Percentiles rank a stretch among this genome's conserved stretches.
phyloP scores from a whole-genome alignment of 2,797 vertebrate species.

The Aeoliscus strigatus region DNA sequence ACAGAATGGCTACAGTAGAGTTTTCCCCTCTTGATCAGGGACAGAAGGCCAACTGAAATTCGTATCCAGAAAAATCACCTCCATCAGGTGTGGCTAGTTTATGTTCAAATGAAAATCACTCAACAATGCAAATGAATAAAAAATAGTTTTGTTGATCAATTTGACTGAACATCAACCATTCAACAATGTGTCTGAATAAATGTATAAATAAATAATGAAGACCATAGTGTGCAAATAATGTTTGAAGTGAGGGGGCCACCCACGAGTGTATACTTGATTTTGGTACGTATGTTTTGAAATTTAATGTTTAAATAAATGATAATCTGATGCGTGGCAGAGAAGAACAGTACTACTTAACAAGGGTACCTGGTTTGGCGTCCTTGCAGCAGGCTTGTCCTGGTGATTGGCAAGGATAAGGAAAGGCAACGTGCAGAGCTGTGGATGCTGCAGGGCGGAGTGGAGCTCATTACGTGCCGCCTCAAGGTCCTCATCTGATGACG shows the following conservation, averaged over 20 bases:
- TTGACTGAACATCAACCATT: neutral
- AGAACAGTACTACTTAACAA: neutral
- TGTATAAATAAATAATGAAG: too few relatives aligned
- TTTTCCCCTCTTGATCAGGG: too few relatives aligned
- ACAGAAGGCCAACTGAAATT: too few relatives aligned
- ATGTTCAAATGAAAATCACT: neutral
- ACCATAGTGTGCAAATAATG: neutral
- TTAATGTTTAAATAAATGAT: too few relatives aligned
- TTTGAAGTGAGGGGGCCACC: too few relatives aligned
- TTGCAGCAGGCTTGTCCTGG: slow-evolving; percentile 96
- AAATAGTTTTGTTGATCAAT: slow-evolving; percentile 4
- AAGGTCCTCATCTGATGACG: slow-evolving; percentile 92
- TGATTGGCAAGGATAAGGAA: slow-evolving; percentile 99
- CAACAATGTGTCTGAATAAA: too few relatives aligned
- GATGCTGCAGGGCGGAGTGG: slow-evolving; percentile 95
- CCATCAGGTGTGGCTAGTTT: too few relatives aligned
- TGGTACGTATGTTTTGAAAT: too few relatives aligned
- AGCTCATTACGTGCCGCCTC: slow-evolving; percentile 93
- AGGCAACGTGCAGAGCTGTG: slow-evolving; percentile 95
- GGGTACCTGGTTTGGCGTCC: slow-evolving; percentile 90
- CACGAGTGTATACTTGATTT: too few relatives aligned
- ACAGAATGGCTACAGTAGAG: too few relatives aligned
- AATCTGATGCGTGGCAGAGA: neutral
- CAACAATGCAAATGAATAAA: neutral
- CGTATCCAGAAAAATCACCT: too few relatives aligned